Conservation (phyloP, 2,888 invertebrate genomes). For the Hydrotaea cyrtoneurina region DNA sequence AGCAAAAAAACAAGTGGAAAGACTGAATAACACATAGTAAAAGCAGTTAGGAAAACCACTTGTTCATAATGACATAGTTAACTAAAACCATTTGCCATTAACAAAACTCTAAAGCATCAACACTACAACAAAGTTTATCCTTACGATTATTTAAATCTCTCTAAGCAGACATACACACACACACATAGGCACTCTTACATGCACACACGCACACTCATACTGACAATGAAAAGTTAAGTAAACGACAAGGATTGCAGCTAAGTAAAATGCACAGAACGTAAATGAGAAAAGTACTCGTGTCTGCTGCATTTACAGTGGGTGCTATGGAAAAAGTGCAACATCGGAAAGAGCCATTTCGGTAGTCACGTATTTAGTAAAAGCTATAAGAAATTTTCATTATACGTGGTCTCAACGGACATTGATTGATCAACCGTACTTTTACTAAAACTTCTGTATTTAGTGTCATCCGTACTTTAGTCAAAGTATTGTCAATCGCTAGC, state of each 20-base stretch:
- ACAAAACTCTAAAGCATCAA: conserved; percentile 69
- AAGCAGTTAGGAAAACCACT: conserved; percentile 53
- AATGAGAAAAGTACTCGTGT: conserved; percentile 9
- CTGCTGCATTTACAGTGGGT: conserved; percentile 7
- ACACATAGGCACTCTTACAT: conserved; percentile 17
- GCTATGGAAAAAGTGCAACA: neutral
- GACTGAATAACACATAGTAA: conserved; percentile 16
- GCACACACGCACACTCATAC: conserved; percentile 8
- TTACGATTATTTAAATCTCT: conserved; percentile 67
- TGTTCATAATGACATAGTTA: conserved; percentile 72
- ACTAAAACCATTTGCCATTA: conserved; percentile 73
- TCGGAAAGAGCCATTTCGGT: too few species aligned
- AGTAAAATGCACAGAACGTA: conserved; percentile 33
- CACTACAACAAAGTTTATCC: conserved; percentile 70
- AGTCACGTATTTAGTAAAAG: too few species aligned
- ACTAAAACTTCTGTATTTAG: too few species aligned
- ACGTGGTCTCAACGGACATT: too few species aligned
- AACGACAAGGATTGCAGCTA: conserved; percentile 23
- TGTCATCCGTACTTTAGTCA: too few species aligned
- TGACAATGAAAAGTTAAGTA: conserved; percentile 47
- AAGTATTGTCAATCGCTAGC: too few species aligned
- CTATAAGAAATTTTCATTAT: too few species aligned
- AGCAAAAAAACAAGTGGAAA: neutral
- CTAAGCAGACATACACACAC: conserved; percentile 24
- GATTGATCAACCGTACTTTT: too few species aligned